Conservation (phyloP, 1,140 invertebrate genomes). For the Batillaria attramentaria region DNA sequence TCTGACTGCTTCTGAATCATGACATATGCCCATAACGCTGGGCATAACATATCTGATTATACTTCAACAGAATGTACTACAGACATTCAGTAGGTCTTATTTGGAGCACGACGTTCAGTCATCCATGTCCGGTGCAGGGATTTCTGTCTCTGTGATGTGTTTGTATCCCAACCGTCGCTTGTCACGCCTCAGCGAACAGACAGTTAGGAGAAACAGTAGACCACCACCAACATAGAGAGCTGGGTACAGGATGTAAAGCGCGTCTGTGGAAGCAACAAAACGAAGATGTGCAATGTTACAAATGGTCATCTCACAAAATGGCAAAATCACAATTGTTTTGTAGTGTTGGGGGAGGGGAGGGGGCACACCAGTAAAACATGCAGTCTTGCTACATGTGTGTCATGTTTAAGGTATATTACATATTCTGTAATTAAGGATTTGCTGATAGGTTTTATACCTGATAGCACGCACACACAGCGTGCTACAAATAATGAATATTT, state of each 20-base stretch:
- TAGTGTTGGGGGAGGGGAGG: background rate
- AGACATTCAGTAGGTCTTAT: no score
- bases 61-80: background rate
- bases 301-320: background rate
- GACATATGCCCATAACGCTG: background rate
- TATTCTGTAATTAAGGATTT: no score
- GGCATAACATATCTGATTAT: background rate
- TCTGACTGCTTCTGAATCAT: no score
- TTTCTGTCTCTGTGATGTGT: background rate
- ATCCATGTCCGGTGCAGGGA: background rate
- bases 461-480: no score
- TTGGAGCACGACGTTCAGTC: background rate
- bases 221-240: constrained; percentile 69
- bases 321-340: background rate
- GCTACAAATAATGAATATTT: no score
- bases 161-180: constrained; percentile 29
- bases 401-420: background rate
- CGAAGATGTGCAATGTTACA: background rate
- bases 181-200: constrained; percentile 67
- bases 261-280: constrained; percentile 58
- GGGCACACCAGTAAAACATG: background rate
- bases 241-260: constrained; percentile 70
- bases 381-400: background rate
- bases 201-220: constrained; percentile 66
- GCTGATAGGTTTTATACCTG: no score